These are phyloP conservation scores for Drosophila rellima DNA, from an alignment of 2,888 invertebrate genomes.

Conservation along the genomic window DNA sequence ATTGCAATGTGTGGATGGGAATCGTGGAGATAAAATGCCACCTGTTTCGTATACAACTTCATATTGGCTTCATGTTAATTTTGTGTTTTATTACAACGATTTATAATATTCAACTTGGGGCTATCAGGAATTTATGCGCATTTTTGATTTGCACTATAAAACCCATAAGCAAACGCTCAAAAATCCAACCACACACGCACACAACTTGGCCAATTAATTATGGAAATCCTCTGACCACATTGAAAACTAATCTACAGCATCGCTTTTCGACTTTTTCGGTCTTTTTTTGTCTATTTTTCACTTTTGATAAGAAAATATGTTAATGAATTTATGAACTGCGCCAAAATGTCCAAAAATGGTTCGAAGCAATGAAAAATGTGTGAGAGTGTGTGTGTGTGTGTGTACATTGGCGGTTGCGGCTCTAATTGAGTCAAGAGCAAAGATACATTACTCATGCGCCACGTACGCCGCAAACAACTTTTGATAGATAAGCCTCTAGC, in stretches of 20 bases:
- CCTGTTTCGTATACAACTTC: slow-evolving; percentile 42
- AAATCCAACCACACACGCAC: slow-evolving; percentile 19
- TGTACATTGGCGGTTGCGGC: slow-evolving; percentile 16
- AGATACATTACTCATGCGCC: slow-evolving; percentile 70
- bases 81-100: slow-evolving; percentile 71
- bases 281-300: slow-evolving; percentile 23
- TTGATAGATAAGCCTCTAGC: slow-evolving; percentile 70
- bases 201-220: slow-evolving; percentile 70
- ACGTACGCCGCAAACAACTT: slow-evolving; percentile 61
- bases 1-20: slow-evolving; percentile 22
- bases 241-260: slow-evolving; percentile 65
- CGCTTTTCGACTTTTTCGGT: slow-evolving; percentile 16
- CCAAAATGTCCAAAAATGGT: slow-evolving; percentile 28
- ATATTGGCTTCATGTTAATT: slow-evolving; percentile 51
- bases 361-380: background rate
- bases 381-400: slow-evolving; percentile 14
- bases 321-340: slow-evolving; percentile 47
- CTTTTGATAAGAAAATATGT: slow-evolving; percentile 62
- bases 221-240: slow-evolving; percentile 61
- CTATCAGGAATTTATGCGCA: slow-evolving; percentile 65
- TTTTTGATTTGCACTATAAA: slow-evolving; percentile 76
- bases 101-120: slow-evolving; percentile 62
- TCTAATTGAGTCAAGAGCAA: slow-evolving; percentile 55
- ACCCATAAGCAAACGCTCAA: slow-evolving; percentile 49
- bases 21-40: slow-evolving; percentile 43